Evolutionary conservation across 2,797 vertebrate genomes (phyloP).

Genomic region (Rousettus madagascariensis): DNA sequence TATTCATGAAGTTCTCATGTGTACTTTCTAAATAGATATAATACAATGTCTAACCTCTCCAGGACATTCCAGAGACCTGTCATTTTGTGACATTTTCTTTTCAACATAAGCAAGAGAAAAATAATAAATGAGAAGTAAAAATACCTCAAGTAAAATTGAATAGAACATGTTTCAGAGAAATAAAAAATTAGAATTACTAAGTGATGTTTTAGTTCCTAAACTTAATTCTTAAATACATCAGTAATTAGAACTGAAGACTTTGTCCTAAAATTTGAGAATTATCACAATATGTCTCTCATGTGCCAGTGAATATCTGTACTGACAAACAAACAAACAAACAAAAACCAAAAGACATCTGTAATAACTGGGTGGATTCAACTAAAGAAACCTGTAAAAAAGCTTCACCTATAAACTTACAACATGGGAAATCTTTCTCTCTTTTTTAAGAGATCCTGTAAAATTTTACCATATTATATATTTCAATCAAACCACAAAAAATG

Average conservation of each 20-base stretch:
- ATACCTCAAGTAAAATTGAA: not conserved
- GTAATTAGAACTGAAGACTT: not conserved
- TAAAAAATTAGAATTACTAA: conserved; percentile 46
- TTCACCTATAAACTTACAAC: not conserved
- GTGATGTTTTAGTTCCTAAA: not conserved
- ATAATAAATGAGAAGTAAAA: not conserved
- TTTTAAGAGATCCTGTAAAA: not conserved
- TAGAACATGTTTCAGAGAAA: not conserved
- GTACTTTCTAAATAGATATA: conserved; percentile 48
- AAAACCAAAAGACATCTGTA: not conserved
- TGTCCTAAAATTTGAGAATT: not conserved
- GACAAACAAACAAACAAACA: not conserved
- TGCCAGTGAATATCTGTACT: not conserved
- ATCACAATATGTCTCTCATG: not conserved
- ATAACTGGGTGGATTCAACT: not conserved
- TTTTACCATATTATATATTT: not conserved
- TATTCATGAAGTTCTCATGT: conserved; percentile 68
- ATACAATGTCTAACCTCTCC: conserved; percentile 41
- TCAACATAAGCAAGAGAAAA: not conserved
- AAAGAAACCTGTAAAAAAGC: not conserved
- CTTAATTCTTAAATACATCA: conserved; percentile 20
- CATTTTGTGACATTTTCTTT: conserved; percentile 48
- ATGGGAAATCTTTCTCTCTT: not conserved
- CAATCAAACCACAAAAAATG: not conserved
- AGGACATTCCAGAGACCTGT: conserved; percentile 15